phyloP scores from a whole-genome alignment of 1,140 invertebrate species.

The Heterodera schachtii region DNA sequence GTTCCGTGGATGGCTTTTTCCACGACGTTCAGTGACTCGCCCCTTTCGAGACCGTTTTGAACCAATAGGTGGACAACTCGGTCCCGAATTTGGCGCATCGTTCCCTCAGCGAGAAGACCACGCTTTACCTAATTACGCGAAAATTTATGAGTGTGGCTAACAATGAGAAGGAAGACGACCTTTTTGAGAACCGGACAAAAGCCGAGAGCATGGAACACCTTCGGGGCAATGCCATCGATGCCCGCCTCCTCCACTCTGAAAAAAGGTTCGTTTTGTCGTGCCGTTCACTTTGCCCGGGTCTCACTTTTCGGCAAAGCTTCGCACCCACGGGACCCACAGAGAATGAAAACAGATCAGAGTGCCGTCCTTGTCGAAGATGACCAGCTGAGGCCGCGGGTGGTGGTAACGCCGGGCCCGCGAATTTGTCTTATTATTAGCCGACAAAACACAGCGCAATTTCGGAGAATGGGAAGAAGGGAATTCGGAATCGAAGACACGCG shows the following conservation, averaged over 20 bases:
- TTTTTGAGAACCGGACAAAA: constrained; percentile 64
- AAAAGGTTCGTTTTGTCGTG: constrained; percentile 18
- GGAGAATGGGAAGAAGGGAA: background rate
- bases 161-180: constrained; percentile 23
- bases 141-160: background rate
- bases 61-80: constrained; percentile 64
- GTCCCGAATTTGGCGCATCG: constrained; percentile 65
- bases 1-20: background rate
- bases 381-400: constrained; percentile 49
- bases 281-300: background rate
- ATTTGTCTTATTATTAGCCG: background rate
- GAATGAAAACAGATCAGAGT: constrained; percentile 70
- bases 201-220: constrained; percentile 67
- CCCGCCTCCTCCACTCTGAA: constrained; percentile 51
- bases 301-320: constrained; percentile 64
- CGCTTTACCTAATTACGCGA: constrained; percentile 62
- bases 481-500: background rate
- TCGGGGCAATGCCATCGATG: constrained; percentile 50
- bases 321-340: constrained; percentile 70
- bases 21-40: constrained; percentile 53
- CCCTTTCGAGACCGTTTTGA: constrained; percentile 62
- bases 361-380: constrained; percentile 71
- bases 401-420: background rate
- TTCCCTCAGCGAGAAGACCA: constrained; percentile 69
- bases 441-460: no score